Evolutionary conservation across 2,113 vertebrate genomes (phyloP), one percentile per base, ranked within the genome.

Genomic region (Trematomus loennbergii): DNA sequence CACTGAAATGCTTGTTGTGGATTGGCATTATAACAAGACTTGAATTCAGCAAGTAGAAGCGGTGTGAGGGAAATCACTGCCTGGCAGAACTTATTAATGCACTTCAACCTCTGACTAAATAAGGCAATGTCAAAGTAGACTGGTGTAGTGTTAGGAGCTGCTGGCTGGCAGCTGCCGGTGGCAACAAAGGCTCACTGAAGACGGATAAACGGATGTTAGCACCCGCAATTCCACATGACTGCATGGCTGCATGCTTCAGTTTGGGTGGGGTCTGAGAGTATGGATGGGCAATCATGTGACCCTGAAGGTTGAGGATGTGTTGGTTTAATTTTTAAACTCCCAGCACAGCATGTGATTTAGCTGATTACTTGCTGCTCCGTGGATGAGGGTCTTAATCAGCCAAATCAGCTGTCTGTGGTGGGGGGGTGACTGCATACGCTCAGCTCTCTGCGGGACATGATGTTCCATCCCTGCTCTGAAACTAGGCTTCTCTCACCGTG

Each of bases 21-120:
- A 71, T 86, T 90, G 83, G 84, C 87, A 82, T 52, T 57, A 45
- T 61, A 89, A 83, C 88, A 86, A 83, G 69, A 75, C 80, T 76
- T 67, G 52, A 72, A 74, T 76, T 68, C 36, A 84, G 74, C 72
- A 60, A 43, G 72, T 61, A 53, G 63, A 78, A 70, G 70, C 72
- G 63, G 77, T 54, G 54, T 55, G 62, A 76, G 64, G 62, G 72
- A 73, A 83, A 57, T 68, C 60, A 12, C 72, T 61, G 80, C 74
- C 68, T 83, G 78, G 79, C 53, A 74, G 69, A 83, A 61, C 72
- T 64, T 78, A 45, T 54, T 71, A 79, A 75, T 78, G 40, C 79
- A 61, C 79, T 82, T 81, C 58, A 86, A 58, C 68, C 53, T 80
- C 79, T 77, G 62, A 81, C 74, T 82, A 46, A 76, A 79, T 59